phyloP scores from a whole-genome alignment of 1,140 invertebrate species.

The Pomacea maculata region DNA sequence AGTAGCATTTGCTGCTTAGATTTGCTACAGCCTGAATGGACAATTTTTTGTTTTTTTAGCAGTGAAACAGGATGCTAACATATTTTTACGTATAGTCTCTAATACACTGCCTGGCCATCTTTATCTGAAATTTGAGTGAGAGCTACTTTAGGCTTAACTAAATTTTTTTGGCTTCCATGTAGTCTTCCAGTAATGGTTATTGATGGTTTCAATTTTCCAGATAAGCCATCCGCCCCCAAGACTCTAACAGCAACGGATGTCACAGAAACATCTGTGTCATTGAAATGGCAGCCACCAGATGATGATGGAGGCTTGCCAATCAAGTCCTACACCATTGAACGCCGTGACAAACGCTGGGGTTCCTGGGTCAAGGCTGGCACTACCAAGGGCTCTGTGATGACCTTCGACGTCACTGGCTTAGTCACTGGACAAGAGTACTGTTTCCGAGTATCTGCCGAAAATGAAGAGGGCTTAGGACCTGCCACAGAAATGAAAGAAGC shows the following conservation, averaged over 20 bases:
- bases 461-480: constrained; percentile 81
- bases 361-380: constrained; percentile 66
- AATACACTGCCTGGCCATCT: neutral
- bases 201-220: constrained; percentile 29
- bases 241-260: constrained; percentile 48
- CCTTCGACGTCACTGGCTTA: constrained; percentile 66
- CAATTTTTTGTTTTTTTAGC: too few species aligned
- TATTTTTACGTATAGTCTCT: neutral
- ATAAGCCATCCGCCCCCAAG: constrained; percentile 50
- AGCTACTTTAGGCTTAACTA: too few species aligned
- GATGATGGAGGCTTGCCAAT: constrained; percentile 97
- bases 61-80: neutral
- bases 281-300: constrained; percentile 90
- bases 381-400: constrained; percentile 39
- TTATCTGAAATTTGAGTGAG: neutral
- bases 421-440: constrained; percentile 94
- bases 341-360: constrained; percentile 75
- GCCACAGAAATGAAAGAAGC: constrained; percentile 49
- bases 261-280: constrained; percentile 44
- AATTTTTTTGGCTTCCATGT: too few species aligned
- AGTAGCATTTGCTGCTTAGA: neutral
- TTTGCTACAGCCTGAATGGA: neutral
- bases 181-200: neutral
- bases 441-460: constrained; percentile 92
- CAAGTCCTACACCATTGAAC: constrained; percentile 90